Conservation (phyloP, 2,888 invertebrate species). For the Stictocephala bisonia region DNA sequence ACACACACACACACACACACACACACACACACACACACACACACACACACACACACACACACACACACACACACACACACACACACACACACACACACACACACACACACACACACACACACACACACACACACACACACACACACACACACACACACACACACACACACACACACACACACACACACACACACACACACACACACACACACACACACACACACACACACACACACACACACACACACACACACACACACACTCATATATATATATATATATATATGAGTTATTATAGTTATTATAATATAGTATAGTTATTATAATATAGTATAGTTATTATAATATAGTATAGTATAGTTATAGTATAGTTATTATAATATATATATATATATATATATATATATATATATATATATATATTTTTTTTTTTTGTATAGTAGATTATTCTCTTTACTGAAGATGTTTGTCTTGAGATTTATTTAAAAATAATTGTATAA, state of each 20-base stretch:
- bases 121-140: neutral
- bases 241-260: neutral
- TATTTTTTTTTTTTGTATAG: too few species aligned
- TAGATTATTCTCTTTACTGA: too few species aligned
- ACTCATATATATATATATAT: too few species aligned
- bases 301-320: neutral
- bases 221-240: neutral
- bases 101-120: constrained; percentile 5
- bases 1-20: neutral
- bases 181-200: neutral
- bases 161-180: neutral
- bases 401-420: too few species aligned
- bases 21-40: constrained; percentile 11
- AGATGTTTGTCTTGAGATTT: too few species aligned
- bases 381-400: too few species aligned
- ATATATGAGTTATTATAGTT: too few species aligned
- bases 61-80: neutral
- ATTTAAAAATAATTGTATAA: too few species aligned
- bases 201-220: neutral
- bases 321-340: too few species aligned
- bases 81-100: neutral
- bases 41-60: constrained; percentile 9
- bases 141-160: neutral
- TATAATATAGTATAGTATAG: too few species aligned
- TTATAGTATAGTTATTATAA: too few species aligned